Evolutionary conservation across 1,140 invertebrate genomes (phyloP).

Genomic region (Hesperophylax magnus): DNA sequence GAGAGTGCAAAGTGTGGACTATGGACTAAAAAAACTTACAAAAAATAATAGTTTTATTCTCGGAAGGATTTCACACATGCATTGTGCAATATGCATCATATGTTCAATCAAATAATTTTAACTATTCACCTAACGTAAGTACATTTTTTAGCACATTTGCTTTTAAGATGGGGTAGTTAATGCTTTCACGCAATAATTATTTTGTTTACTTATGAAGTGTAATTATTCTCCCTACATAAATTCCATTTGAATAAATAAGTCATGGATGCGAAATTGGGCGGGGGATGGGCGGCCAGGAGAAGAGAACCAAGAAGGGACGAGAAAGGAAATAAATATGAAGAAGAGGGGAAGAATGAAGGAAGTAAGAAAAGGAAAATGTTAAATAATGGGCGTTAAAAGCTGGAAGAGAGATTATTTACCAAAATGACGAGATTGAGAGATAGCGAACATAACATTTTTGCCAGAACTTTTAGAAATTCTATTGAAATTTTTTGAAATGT

Average conservation of each 20-base stretch:
- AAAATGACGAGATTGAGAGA: constrained; percentile 17
- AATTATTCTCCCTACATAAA: constrained; percentile 35
- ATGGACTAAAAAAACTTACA: too few relatives aligned
- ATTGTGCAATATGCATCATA: too few relatives aligned
- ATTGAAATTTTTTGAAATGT: constrained; percentile 4
- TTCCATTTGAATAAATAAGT: constrained; percentile 45
- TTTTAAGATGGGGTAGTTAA: constrained; percentile 34
- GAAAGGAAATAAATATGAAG: constrained; percentile 29
- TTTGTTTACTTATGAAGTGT: constrained; percentile 35
- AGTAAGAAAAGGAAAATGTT: constrained; percentile 32
- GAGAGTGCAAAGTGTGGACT: too few relatives aligned
- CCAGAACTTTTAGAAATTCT: constrained; percentile 2
- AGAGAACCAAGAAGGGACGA: not conserved
- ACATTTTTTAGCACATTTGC: not conserved
- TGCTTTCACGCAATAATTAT: constrained; percentile 36
- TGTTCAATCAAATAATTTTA: too few relatives aligned
- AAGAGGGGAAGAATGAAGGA: not conserved
- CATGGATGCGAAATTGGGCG: not conserved
- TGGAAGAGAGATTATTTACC: constrained; percentile 36
- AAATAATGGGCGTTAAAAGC: constrained; percentile 39
- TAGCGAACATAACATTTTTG: constrained; percentile 16
- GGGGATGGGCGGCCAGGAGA: not conserved
- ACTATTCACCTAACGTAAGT: too few relatives aligned
- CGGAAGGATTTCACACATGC: too few relatives aligned
- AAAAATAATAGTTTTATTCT: too few relatives aligned